Evolutionary conservation across 2,888 invertebrate genomes (phyloP).

Genomic region (Diaprepes abbreviatus): DNA sequence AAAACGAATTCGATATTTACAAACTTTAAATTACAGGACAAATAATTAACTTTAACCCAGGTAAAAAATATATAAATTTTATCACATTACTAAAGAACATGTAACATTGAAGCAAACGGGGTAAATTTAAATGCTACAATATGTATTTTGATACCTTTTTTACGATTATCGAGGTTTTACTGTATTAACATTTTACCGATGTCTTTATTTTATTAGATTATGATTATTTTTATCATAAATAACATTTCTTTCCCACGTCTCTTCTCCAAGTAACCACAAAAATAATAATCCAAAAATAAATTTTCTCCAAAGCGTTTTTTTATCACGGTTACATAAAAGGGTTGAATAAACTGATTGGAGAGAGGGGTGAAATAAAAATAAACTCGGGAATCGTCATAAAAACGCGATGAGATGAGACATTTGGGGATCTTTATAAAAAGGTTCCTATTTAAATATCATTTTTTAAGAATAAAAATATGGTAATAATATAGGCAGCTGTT

Average conservation of each 20-base stretch:
- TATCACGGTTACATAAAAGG: conserved; percentile 17
- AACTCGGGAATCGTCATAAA: conserved; percentile 33
- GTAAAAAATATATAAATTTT: too few relatives aligned
- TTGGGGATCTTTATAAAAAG: conserved; percentile 33
- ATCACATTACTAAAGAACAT: too few relatives aligned
- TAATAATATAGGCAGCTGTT: conserved; percentile 26
- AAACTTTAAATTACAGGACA: too few relatives aligned
- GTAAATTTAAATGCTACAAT: too few relatives aligned
- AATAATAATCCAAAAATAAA: conserved; percentile 29
- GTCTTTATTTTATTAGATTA: too few relatives aligned
- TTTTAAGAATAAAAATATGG: conserved; percentile 28
- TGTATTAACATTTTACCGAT: too few relatives aligned
- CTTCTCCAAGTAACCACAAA: background rate
- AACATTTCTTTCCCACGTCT: conserved; percentile 20
- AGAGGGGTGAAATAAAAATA: conserved; percentile 31
- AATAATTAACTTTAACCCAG: too few relatives aligned
- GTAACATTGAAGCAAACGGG: too few relatives aligned
- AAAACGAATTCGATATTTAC: too few relatives aligned
- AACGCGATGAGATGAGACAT: conserved; percentile 34
- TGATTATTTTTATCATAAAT: too few relatives aligned
- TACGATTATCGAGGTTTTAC: too few relatives aligned
- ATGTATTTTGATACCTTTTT: too few relatives aligned
- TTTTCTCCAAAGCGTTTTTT: conserved; percentile 23
- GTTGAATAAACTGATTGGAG: conserved; percentile 25
- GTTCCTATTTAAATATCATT: conserved; percentile 34